Evolutionary conservation across 2,888 invertebrate genomes (phyloP).

Genomic region (Iphiclides podalirius): DNA sequence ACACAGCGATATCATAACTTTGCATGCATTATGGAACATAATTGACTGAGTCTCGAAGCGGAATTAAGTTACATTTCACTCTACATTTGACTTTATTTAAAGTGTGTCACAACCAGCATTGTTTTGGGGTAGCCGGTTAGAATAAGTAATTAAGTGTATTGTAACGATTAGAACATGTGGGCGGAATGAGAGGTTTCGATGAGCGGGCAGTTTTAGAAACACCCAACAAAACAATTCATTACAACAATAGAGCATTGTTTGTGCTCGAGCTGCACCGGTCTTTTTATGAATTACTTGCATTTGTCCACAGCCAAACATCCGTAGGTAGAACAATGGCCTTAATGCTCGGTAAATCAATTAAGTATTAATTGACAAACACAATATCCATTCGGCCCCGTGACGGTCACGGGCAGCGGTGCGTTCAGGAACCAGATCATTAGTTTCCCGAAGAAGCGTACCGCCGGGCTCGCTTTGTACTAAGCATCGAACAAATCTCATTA

Average conservation of each 20-base stretch:
- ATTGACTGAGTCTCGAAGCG: not conserved
- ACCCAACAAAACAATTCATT: slow-evolving; percentile 66
- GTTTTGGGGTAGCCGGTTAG: not conserved
- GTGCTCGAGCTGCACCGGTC: slow-evolving; percentile 47
- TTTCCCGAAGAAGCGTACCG: slow-evolving; percentile 15
- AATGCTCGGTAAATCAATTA: slow-evolving; percentile 34
- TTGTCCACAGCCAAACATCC: slow-evolving; percentile 37
- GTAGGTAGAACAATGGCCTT: slow-evolving; percentile 45
- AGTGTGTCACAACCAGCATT: not conserved
- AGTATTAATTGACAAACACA: slow-evolving; percentile 28
- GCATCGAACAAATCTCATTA: slow-evolving; percentile 25
- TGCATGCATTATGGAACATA: slow-evolving; percentile 34
- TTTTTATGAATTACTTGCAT: slow-evolving; percentile 57
- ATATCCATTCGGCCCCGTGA: slow-evolving; percentile 30
- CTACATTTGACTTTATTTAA: not conserved
- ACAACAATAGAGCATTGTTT: slow-evolving; percentile 71
- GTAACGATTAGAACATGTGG: slow-evolving; percentile 51
- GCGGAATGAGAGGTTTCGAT: slow-evolving; percentile 62
- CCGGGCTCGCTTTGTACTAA: slow-evolving; percentile 2
- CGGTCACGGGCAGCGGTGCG: slow-evolving; percentile 30
- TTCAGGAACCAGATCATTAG: slow-evolving; percentile 25
- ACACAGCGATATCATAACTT: slow-evolving; percentile 52
- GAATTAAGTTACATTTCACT: slow-evolving; percentile 4
- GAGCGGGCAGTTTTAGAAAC: slow-evolving; percentile 56
- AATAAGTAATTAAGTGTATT: slow-evolving; percentile 41